Evolutionary conservation across 2,888 invertebrate genomes (phyloP).

Genomic region (Euzetes globulus): DNA sequence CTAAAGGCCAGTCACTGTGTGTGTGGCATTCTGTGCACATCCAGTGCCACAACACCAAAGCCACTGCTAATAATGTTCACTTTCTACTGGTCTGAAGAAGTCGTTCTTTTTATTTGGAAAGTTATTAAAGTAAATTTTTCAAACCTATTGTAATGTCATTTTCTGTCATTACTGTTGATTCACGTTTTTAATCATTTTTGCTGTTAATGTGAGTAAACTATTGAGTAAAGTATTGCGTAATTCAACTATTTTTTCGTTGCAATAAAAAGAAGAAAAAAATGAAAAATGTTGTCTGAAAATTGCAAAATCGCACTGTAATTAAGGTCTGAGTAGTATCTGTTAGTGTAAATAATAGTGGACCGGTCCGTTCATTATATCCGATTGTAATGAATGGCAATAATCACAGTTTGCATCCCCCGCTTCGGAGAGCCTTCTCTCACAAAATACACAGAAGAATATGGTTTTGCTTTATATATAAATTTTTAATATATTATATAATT

Average conservation of each 20-base stretch:
- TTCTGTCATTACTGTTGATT: slow-evolving; percentile 11
- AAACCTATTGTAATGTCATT: slow-evolving; percentile 23
- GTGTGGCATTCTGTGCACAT: slow-evolving; percentile 22
- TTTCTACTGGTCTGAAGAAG: background rate
- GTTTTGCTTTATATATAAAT: slow-evolving; percentile 5
- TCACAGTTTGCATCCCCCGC: slow-evolving; percentile 23
- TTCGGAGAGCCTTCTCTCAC: slow-evolving; percentile 10
- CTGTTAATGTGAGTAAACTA: slow-evolving; percentile 14
- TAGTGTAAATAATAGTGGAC: slow-evolving; percentile 12
- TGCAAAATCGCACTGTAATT: slow-evolving; percentile 7
- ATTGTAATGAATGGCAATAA: background rate
- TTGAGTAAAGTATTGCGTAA: background rate
- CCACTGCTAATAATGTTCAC: background rate
- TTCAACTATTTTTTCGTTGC: background rate
- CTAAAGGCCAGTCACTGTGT: slow-evolving; percentile 21
- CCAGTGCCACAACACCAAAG: background rate
- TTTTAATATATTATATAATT: slow-evolving; percentile 16
- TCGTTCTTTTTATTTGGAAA: slow-evolving; percentile 20
- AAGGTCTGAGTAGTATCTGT: background rate
- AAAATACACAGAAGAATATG: background rate
- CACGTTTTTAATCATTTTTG: slow-evolving; percentile 28
- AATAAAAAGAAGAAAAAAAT: background rate
- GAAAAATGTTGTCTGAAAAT: background rate
- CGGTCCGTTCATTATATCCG: slow-evolving; percentile 21
- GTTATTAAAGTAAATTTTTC: background rate